Conservation (phyloP, 1,140 invertebrate genomes). For the Laupala kohalensis region DNA sequence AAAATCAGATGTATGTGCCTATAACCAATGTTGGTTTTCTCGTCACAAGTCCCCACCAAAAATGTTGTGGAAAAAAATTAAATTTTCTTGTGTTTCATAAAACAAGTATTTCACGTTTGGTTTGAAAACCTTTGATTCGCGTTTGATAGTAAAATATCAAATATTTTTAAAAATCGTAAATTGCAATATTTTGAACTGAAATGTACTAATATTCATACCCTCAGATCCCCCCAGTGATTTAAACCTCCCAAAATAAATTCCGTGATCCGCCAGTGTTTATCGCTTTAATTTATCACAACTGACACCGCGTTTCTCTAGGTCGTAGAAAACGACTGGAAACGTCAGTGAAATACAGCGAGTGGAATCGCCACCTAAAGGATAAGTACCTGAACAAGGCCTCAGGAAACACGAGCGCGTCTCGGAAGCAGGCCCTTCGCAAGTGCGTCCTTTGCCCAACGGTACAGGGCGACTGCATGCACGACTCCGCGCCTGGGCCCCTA, state of each 20-base stretch:
- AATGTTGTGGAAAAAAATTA: not conserved
- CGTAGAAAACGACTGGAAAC: not conserved
- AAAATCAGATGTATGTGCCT: not conserved
- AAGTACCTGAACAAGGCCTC: not conserved
- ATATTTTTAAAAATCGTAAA: no score
- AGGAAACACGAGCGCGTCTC: constrained; percentile 3
- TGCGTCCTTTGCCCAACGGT: constrained; percentile 71
- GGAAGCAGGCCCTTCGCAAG: constrained; percentile 58
- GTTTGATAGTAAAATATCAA: no score
- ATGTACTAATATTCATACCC: no score
- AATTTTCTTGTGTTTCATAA: no score
- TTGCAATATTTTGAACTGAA: no score
- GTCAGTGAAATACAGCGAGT: not conserved
- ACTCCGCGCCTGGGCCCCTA: constrained; percentile 63
- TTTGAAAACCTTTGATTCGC: no score
- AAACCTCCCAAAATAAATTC: no score
- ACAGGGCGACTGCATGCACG: constrained; percentile 76
- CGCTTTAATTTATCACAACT: no score
- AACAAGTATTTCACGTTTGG: no score
- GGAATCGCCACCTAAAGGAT: not conserved
- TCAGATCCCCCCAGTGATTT: no score
- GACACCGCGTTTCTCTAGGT: no score
- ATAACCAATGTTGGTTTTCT: not conserved
- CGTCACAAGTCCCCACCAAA: not conserved
- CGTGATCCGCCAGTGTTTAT: no score